A percentile compares a stretch with the other conserved stretches of the same genome.
phyloP scores from a whole-genome alignment of 2,888 invertebrate species.

The Drosophila vallismaia region DNA sequence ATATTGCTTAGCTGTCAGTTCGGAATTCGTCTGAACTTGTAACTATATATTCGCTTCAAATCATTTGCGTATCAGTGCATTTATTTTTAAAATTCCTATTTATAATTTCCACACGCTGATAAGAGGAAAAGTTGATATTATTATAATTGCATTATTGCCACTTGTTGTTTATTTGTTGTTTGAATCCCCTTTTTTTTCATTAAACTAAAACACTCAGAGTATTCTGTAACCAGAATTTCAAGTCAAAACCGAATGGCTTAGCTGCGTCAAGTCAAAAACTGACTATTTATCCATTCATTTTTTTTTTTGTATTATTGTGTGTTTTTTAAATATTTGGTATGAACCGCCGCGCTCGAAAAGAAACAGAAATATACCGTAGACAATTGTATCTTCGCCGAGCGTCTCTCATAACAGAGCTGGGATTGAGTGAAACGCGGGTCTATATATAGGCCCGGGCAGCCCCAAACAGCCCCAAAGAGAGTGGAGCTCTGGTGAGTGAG shows the following conservation, averaged over 20 bases:
- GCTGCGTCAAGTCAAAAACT: not conserved
- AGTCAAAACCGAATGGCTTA: not conserved
- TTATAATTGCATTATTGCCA: constrained; percentile 16
- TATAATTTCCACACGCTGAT: constrained; percentile 27
- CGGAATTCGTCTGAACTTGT: not conserved
- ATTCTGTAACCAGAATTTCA: not conserved
- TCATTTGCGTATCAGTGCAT: constrained; percentile 1
- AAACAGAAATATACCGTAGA: not conserved
- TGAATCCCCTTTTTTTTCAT: too few relatives aligned
- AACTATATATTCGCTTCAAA: constrained; percentile 7
- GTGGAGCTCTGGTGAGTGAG: not conserved
- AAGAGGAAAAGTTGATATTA: constrained; percentile 7
- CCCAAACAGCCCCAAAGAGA: not conserved
- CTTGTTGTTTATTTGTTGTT: constrained; percentile 32
- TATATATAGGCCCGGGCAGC: not conserved
- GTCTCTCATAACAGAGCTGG: constrained; percentile 1
- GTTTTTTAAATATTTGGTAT: not conserved
- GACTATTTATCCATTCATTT: not conserved
- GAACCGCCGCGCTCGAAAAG: not conserved
- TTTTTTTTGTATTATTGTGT: too few relatives aligned
- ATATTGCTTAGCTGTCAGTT: constrained; percentile 22
- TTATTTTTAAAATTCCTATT: constrained; percentile 15
- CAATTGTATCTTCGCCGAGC: not conserved
- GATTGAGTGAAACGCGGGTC: constrained; percentile 1
- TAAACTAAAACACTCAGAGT: too few relatives aligned